Conservation (phyloP, 2,797 vertebrate species). For the Hydrolagus colliei region DNA sequence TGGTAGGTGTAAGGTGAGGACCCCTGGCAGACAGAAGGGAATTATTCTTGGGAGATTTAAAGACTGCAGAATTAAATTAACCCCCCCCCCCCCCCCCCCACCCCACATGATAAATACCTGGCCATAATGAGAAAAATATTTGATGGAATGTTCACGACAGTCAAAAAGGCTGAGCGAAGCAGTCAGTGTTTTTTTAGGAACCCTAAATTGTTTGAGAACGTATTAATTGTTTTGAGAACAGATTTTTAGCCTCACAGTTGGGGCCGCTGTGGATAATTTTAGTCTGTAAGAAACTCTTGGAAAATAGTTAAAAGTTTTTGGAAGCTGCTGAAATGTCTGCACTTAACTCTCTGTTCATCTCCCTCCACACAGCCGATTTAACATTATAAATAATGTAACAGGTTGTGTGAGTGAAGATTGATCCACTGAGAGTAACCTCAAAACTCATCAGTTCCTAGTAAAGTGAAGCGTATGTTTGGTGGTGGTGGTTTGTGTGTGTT, state of each 20-base stretch:
- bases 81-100: neutral
- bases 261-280: neutral
- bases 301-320: neutral
- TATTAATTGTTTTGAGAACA: neutral
- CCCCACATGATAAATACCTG: slow-evolving; percentile 25
- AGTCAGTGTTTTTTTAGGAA: too few species aligned
- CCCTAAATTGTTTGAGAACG: neutral
- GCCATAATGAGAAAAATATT: slow-evolving; percentile 14
- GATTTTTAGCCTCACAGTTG: neutral
- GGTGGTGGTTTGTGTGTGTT: too few species aligned
- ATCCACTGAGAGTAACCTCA: neutral
- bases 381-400: neutral
- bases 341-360: too few species aligned
- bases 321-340: too few species aligned
- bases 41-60: neutral
- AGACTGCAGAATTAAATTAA: slow-evolving; percentile 29
- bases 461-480: too few species aligned
- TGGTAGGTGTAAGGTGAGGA: slow-evolving; percentile 28
- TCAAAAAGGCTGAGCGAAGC: neutral
- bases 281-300: neutral
- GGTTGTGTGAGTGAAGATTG: neutral
- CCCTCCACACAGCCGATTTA: neutral
- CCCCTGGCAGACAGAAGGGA: slow-evolving; percentile 15
- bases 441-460: neutral
- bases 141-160: neutral